Evolutionary conservation across 2,113 vertebrate genomes (phyloP), one percentile per base, ranked within the genome.

Genomic region (Neolamprologus falcicula): DNA sequence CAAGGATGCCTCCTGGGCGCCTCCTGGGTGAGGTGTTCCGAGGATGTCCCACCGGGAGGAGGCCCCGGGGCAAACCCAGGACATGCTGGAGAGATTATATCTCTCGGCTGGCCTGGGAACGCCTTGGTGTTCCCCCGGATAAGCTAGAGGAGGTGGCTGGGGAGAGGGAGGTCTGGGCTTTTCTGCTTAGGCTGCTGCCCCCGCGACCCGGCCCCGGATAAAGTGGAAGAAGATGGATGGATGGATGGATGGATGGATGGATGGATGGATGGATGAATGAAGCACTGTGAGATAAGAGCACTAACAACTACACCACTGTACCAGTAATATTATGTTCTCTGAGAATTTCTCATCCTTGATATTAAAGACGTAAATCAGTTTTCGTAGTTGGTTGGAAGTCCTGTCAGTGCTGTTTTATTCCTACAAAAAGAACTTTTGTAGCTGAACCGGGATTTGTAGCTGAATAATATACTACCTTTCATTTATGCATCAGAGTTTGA

Each of bases 161-260:
- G 52, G n/a, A 54, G n/a, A 54, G 6, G n/a, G 53, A 54, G n/a
- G 2, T 24, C 53, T 55, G 53, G 21, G 6, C 11, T 7, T 24
- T 0, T 24, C 4, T 55, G 21, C 21, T 24, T 55, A 24, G 21
- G 21, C 53, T 55, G 53, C 11, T 55, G 11, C 11, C 53, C 21
- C 21, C 1, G 2, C 3, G 2, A 55, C 6, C 21, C 2, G 2
- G 6, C 53, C 6, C 3, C n/a, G 0, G 10, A 12, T 24, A 54
- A 54, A 54, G 53, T 0, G 10, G 6, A 54, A 7, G n/a, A 24
- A 21, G 7, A n/a, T 9, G 5, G 5, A 52, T 52, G 8, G 3
- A 50, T 50, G 4, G 7, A 50, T 17, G 2, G 4, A 9, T 19
- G 1, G 0, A 9, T 8, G 52, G n/a, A n/a, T n/a, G n/a, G 3